Conservation (phyloP, 2,888 invertebrate species). For the Drosophila hawaiiensis region DNA sequence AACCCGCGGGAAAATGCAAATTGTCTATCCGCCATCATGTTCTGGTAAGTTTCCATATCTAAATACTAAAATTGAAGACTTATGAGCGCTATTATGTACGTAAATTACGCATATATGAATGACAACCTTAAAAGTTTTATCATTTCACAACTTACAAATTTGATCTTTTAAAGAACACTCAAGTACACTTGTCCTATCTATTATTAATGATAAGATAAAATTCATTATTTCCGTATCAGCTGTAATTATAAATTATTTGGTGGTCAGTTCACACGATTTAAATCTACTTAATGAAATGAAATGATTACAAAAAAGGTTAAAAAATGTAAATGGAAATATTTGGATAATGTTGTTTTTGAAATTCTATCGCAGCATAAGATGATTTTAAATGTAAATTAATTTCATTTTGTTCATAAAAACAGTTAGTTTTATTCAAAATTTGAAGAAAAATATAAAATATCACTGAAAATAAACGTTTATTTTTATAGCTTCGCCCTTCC, state of each 20-base stretch:
- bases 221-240: slow-evolving; percentile 25
- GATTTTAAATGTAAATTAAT: background rate
- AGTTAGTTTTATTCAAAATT: background rate
- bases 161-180: slow-evolving; percentile 21
- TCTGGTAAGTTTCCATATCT: slow-evolving; percentile 85
- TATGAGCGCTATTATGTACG: background rate
- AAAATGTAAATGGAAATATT: background rate
- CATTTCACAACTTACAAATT: slow-evolving; percentile 7
- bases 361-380: background rate
- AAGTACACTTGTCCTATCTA: slow-evolving; percentile 20
- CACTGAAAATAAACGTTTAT: background rate
- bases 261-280: slow-evolving; percentile 7
- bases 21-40: slow-evolving; percentile 88
- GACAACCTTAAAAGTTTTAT: slow-evolving; percentile 1
- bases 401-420: background rate
- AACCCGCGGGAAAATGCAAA: slow-evolving; percentile 88
- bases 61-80: background rate
- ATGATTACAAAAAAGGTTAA: background rate
- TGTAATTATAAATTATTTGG: slow-evolving; percentile 30
- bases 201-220: slow-evolving; percentile 57
- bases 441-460: background rate
- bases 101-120: background rate
- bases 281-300: background rate
- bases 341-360: background rate
- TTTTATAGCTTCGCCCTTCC: slow-evolving; percentile 90